A percentile compares a stretch with the other conserved stretches of the same genome.
These are phyloP conservation scores for Reticulitermes speratus DNA, from an alignment of 1,140 invertebrate genomes.

Conservation along the genomic window DNA sequence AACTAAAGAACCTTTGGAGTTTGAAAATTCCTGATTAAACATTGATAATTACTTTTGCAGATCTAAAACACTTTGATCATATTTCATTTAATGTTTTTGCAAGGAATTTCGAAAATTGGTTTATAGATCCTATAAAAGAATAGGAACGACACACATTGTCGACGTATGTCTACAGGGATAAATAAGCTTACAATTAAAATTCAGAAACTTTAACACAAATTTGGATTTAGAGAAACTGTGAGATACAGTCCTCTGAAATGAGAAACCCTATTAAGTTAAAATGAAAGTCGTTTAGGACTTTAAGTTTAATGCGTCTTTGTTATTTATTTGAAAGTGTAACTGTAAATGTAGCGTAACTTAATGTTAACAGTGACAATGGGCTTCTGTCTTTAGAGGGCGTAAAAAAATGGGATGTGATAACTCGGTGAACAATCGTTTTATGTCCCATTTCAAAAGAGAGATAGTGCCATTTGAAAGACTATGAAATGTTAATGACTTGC, in stretches of 20 bases:
- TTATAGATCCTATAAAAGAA: too few relatives aligned
- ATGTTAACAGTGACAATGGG: not conserved
- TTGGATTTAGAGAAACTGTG: too few relatives aligned
- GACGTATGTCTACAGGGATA: too few relatives aligned
- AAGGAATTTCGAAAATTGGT: too few relatives aligned
- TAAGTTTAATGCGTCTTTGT: not conserved
- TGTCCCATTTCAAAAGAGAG: not conserved
- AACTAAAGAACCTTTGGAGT: too few relatives aligned
- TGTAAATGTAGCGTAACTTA: not conserved
- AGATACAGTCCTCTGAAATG: not conserved
- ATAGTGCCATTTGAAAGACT: conserved; percentile 10
- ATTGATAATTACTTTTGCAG: too few relatives aligned
- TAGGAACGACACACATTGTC: too few relatives aligned
- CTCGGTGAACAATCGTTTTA: not conserved
- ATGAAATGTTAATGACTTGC: conserved; percentile 14
- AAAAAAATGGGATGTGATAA: conserved; percentile 9
- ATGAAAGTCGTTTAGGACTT: not conserved
- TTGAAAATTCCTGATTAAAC: too few relatives aligned
- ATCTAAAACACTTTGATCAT: too few relatives aligned
- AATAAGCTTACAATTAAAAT: too few relatives aligned
- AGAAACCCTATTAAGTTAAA: not conserved
- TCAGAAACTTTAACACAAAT: too few relatives aligned
- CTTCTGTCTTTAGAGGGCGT: not conserved
- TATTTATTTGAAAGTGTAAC: not conserved
- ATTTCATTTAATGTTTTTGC: too few relatives aligned